Percentiles rank a stretch among this genome's conserved stretches.
These are phyloP conservation scores for Drosophila pachea DNA, from an alignment of 1,140 invertebrate genomes.

Conservation along the genomic window DNA sequence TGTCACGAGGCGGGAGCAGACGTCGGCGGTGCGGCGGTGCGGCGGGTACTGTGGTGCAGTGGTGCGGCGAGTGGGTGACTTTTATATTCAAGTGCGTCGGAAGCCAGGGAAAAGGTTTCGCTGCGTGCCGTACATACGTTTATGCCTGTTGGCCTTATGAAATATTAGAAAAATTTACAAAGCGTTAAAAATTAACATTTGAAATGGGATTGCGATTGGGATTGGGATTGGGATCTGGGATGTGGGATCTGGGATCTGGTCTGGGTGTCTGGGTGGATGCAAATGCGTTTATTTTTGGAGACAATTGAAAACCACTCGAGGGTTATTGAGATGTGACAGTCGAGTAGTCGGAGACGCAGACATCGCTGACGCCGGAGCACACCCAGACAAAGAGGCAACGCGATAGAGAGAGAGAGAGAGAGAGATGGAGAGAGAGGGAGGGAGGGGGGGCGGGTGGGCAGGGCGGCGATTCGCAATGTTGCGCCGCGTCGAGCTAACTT, in stretches of 20 bases:
- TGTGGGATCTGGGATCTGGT: too few relatives aligned
- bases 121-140: constrained; percentile 2
- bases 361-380: constrained; percentile 7
- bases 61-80: constrained; percentile 44
- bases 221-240: constrained; percentile 17
- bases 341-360: constrained; percentile 61
- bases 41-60: not conserved
- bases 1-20: constrained; percentile 49
- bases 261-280: constrained; percentile 45
- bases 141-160: constrained; percentile 41
- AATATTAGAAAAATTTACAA: constrained; percentile 72
- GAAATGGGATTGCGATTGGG: constrained; percentile 56
- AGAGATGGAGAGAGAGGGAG: not conserved
- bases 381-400: too few relatives aligned
- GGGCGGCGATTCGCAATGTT: constrained; percentile 12
- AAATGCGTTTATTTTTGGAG: constrained; percentile 76
- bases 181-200: constrained; percentile 77
- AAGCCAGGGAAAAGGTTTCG: constrained; percentile 51
- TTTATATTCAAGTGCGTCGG: constrained; percentile 46
- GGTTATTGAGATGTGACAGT: constrained; percentile 77
- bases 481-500: constrained; percentile 52
- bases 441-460: not conserved
- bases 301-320: constrained; percentile 76
- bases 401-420: not conserved
- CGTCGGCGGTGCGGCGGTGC: not conserved